phyloP scores from a whole-genome alignment of 1,140 invertebrate species.

The Lysiphlebus fabarum region DNA sequence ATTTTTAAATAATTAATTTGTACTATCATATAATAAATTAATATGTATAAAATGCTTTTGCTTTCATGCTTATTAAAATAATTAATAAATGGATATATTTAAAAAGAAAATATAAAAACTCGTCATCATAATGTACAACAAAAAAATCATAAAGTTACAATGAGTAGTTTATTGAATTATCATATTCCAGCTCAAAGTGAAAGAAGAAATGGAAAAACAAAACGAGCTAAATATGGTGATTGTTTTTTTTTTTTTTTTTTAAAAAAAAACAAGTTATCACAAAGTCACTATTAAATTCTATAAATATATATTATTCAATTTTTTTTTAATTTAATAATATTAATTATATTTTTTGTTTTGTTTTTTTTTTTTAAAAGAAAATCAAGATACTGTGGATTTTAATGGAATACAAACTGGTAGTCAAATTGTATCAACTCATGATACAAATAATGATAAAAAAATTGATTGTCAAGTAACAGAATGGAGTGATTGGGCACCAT shows the following conservation, averaged over 20 bases:
- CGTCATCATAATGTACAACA: conserved; percentile 37
- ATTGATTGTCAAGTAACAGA: conserved; percentile 60
- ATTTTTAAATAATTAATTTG: conserved; percentile 1
- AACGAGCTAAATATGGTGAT: conserved; percentile 47
- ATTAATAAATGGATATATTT: conserved; percentile 29
- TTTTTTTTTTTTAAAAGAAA: conserved; percentile 13
- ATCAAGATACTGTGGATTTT: conserved; percentile 30
- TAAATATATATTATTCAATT: no score
- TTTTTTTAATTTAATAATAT: no score
- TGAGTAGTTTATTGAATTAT: conserved; percentile 52
- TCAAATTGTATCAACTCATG: conserved; percentile 37
- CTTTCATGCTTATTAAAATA: conserved; percentile 27
- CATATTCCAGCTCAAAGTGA: conserved; percentile 46
- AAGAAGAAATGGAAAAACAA: conserved; percentile 41
- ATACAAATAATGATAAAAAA: conserved; percentile 29
- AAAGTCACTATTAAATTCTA: background rate
- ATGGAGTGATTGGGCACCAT: conserved; percentile 63
- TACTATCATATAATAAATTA: no score
- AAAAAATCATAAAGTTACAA: conserved; percentile 53
- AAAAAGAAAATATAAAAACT: conserved; percentile 47
- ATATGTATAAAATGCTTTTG: no score
- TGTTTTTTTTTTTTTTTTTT: background rate
- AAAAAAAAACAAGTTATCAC: background rate
- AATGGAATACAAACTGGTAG: conserved; percentile 42
- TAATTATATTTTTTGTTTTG: no score